Percentiles rank a stretch among this genome's conserved stretches.
These are phyloP conservation scores for Martes martes DNA, from an alignment of 2,113 vertebrate species.

Conservation along the genomic window DNA sequence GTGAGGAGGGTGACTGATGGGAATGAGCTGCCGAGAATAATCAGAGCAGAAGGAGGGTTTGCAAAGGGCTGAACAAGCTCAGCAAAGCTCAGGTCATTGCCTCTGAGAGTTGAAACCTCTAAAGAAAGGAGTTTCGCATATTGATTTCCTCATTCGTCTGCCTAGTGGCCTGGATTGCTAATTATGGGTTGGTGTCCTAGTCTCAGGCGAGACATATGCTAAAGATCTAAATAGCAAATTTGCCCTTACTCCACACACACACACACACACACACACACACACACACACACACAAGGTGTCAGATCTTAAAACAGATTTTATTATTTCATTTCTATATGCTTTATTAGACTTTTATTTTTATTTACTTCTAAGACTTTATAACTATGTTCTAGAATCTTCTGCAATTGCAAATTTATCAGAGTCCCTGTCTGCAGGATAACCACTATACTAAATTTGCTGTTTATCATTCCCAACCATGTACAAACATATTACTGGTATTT, in stretches of 20 bases:
- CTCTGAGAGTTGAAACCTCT: slow-evolving; percentile 23
- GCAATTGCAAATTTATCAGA: neutral
- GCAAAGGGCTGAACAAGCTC: neutral
- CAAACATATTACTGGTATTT: neutral
- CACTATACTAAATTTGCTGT: neutral
- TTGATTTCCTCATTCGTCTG: slow-evolving; percentile 50
- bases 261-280: fast-evolving
- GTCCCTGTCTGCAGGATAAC: neutral
- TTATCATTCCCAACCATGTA: neutral
- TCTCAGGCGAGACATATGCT: neutral
- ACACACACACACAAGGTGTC: neutral
- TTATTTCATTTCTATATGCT: neutral
- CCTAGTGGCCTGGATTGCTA: slow-evolving; percentile 51
- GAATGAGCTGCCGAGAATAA: slow-evolving; percentile 49
- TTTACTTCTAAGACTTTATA: neutral
- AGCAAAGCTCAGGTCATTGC: neutral
- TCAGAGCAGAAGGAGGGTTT: slow-evolving; percentile 50
- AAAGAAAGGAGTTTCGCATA: slow-evolving; percentile 47
- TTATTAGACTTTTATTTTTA: neutral
- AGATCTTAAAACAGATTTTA: neutral
- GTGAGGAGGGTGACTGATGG: neutral
- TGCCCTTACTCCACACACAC: neutral
- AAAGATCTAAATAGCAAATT: neutral
- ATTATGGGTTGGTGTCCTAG: slow-evolving; percentile 40
- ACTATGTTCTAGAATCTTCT: neutral